A percentile compares a stretch with the other conserved stretches of the same genome.
Conservation (phyloP, 2,888 invertebrate species). For the Lumbricus terrestris region DNA sequence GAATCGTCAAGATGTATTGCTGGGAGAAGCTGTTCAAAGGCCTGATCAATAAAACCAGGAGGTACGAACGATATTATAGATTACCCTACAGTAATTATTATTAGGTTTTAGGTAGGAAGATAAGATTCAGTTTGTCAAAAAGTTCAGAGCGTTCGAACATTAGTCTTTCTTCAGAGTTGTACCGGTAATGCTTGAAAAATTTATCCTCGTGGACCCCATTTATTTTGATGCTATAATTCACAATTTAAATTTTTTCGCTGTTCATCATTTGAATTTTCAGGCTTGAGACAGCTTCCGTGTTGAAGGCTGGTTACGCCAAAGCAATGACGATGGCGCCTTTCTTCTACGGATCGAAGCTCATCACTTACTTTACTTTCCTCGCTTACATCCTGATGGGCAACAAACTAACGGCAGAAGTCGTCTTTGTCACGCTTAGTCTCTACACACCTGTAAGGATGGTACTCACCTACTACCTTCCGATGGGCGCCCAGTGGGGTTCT, state of each 20-base stretch:
- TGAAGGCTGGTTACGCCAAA: constrained; percentile 64
- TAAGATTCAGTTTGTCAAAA: too few species aligned
- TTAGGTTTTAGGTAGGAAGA: neutral
- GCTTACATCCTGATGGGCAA: constrained; percentile 72
- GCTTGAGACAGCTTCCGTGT: constrained; percentile 67
- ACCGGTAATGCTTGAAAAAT: too few species aligned
- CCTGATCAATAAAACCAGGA: constrained; percentile 65
- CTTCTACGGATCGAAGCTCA: constrained; percentile 73
- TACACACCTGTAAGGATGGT: constrained; percentile 81
- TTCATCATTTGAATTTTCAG: constrained; percentile 58
- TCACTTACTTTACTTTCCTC: constrained; percentile 77
- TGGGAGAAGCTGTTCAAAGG: constrained; percentile 88
- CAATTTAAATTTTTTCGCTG: too few species aligned
- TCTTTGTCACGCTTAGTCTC: constrained; percentile 76
- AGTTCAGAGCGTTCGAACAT: too few species aligned
- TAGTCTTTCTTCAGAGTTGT: too few species aligned
- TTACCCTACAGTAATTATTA: neutral
- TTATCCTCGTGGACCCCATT: too few species aligned
- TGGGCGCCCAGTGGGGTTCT: constrained; percentile 76
- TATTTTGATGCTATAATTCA: too few species aligned
- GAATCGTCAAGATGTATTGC: constrained; percentile 94
- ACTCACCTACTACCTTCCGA: constrained; percentile 85
- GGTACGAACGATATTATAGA: neutral
- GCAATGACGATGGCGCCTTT: constrained; percentile 70
- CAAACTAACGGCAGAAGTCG: constrained; percentile 68